Percentiles rank a stretch among this genome's conserved stretches.
These are phyloP conservation scores for Colletes collaris DNA, from an alignment of 2,888 invertebrate species.

Conservation along the genomic window DNA sequence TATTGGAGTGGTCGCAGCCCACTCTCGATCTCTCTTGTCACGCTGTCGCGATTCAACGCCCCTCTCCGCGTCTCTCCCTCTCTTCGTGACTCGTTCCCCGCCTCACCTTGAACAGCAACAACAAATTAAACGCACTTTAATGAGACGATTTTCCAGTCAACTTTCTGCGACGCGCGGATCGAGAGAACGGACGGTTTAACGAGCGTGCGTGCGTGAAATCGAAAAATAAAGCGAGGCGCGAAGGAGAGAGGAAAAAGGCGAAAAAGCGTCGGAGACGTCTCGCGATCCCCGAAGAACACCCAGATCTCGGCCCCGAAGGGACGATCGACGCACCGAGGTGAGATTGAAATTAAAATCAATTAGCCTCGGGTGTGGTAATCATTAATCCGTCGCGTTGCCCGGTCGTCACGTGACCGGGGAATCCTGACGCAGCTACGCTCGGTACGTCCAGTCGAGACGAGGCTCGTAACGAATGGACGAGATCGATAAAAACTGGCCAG, in stretches of 20 bases:
- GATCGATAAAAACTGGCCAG: constrained; percentile 36
- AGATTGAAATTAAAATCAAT: constrained; percentile 72
- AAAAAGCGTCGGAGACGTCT: neutral
- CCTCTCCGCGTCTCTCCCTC: constrained; percentile 1
- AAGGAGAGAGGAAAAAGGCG: neutral
- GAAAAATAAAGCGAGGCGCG: constrained; percentile 52
- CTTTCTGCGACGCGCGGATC: constrained; percentile 43
- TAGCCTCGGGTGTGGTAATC: constrained; percentile 66
- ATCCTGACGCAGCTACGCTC: constrained; percentile 11
- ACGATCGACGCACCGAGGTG: constrained; percentile 31
- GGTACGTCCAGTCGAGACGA: constrained; percentile 43
- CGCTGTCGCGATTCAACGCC: constrained; percentile 52
- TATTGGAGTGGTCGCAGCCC: too few relatives aligned
- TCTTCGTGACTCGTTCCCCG: neutral
- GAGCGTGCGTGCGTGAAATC: constrained; percentile 61
- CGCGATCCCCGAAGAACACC: neutral
- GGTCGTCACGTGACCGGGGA: constrained; percentile 40
- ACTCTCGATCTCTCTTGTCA: constrained; percentile 19
- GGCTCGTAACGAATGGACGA: constrained; percentile 51
- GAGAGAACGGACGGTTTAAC: constrained; percentile 55
- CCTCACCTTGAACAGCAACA: constrained; percentile 22
- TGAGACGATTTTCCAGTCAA: constrained; percentile 69
- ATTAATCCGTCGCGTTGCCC: constrained; percentile 62
- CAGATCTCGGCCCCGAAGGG: constrained; percentile 1
- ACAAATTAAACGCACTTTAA: constrained; percentile 61